Base-by-base conservation (phyloP, 2,888 invertebrate species). In the Eilema griseolum region DNA sequence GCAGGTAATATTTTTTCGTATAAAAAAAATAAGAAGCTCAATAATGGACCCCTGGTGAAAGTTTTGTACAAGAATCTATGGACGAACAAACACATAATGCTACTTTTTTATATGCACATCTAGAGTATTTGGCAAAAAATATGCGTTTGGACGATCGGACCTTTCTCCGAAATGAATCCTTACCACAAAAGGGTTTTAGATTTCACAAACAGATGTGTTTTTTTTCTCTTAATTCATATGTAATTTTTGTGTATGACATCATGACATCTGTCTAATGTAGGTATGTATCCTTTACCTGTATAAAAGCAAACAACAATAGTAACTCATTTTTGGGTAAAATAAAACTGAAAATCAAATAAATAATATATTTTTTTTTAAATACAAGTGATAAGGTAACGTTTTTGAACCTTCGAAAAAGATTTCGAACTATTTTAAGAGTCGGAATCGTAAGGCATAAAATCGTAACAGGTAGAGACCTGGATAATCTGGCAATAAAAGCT, bases 171-270 rank as follows among this genome's bases (percentile, higher is more conserved):
- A 75, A 70, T 73, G 72, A 77, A 79, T 82, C 80, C 84, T 79
- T 72, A 52, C 85, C 87, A 93, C 93, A 94, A 94, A 94, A 92
- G 94, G 94, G 94, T 92, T 94, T 93, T 90, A 84, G 82, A 90
- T 94, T 93, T 92, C 93, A 91, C 88, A 88, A 89, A 90, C 91
- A 92, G 90, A 91, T 91, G 91, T 80, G 61, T 77, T 86, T 90
- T 89, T 88, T 86, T 75, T n/a, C 74, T 60, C 7, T 41, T 56
- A 65, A 52, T 59, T 31, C 56, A 59, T 69, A 72, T 72, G 20
- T 73, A 74, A 74, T 78, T 73, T 81, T 81, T 76, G 64, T 65
- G n/a, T 69, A 66, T 78, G 83, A 81, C 79, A 77, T 78, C 76
- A 66, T 76, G 83, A 81, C 79, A 77, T 78, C 76, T 80, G 83